Conservation (phyloP, 2,113 vertebrate species). For the Apistogramma diplotaenia region DNA sequence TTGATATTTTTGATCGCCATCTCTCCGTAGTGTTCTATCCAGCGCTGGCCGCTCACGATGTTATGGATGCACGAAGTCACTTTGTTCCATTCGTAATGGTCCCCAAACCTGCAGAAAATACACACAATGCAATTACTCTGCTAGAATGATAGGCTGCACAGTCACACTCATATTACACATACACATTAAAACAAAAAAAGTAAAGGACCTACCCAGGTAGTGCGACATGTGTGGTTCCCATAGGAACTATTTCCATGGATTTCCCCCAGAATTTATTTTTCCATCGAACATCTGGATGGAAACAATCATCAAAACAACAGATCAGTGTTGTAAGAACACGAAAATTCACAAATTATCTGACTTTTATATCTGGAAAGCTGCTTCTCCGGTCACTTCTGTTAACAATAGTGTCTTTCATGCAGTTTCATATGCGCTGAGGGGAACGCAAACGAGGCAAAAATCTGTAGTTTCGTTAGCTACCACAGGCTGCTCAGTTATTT, state of each 20-base stretch:
- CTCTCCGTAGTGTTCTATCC: constrained; percentile 98
- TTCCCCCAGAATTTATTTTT: constrained; percentile 99
- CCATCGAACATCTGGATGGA: constrained; percentile 90
- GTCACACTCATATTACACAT: not conserved
- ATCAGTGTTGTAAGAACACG: not conserved
- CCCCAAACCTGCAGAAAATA: constrained; percentile 77
- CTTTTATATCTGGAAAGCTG: not conserved
- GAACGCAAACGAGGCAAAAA: not conserved
- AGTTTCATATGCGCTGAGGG: not conserved
- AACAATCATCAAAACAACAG: not conserved
- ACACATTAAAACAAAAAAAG: not conserved
- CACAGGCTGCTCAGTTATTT: not conserved
- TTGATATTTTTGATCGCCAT: constrained; percentile 88
- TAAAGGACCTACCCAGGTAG: constrained; percentile 84
- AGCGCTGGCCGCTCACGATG: constrained; percentile 94
- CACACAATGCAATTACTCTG: not conserved
- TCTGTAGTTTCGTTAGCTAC: not conserved
- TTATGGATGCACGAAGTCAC: constrained; percentile 99
- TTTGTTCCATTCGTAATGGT: constrained; percentile 99
- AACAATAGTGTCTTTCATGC: not conserved
- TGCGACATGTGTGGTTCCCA: constrained; percentile 92
- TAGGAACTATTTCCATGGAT: constrained; percentile 97
- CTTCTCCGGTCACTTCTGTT: not conserved
- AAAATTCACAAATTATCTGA: not conserved
- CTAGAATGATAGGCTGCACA: not conserved